A percentile compares a stretch with the other conserved stretches of the same genome.
Evolutionary conservation across 2,888 invertebrate species (phyloP).

Genomic region (Chymomyza fuscimana): DNA sequence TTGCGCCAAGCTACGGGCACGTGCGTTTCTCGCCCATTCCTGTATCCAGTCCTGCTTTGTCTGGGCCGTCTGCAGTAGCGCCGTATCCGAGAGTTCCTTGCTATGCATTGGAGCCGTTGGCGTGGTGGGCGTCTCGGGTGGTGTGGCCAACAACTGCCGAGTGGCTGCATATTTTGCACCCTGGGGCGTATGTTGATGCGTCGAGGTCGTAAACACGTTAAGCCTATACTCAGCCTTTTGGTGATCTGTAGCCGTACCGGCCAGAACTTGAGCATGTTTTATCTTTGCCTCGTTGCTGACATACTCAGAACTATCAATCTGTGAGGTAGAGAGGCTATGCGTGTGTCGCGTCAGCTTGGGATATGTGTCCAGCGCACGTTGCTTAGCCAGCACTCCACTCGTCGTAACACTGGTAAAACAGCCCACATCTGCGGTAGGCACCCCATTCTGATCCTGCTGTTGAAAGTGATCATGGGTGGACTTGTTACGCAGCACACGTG

Average conservation of each 20-base stretch:
- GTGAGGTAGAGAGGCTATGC: constrained; percentile 84
- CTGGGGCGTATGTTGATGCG: constrained; percentile 59
- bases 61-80: constrained; percentile 76
- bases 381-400: constrained; percentile 85
- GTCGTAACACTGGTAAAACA: constrained; percentile 87
- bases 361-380: constrained; percentile 79
- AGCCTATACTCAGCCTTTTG: constrained; percentile 79
- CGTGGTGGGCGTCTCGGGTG: constrained; percentile 73
- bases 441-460: constrained; percentile 48
- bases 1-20: constrained; percentile 78
- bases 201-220: constrained; percentile 76
- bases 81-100: constrained; percentile 67
- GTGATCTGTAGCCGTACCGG: constrained; percentile 76
- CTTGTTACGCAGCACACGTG: constrained; percentile 82
- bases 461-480: constrained; percentile 77
- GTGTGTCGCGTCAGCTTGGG: constrained; percentile 81
- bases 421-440: constrained; percentile 80
- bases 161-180: constrained; percentile 57
- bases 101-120: constrained; percentile 35
- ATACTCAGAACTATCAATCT: constrained; percentile 85
- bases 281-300: constrained; percentile 79
- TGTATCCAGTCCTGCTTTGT: constrained; percentile 82
- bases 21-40: constrained; percentile 84
- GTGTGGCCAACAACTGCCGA: constrained; percentile 53
- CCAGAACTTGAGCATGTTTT: constrained; percentile 63